A percentile compares a stretch with the other conserved stretches of the same genome.
Evolutionary conservation across 2,888 invertebrate species (phyloP).

Genomic region (Heliothis peltigera): DNA sequence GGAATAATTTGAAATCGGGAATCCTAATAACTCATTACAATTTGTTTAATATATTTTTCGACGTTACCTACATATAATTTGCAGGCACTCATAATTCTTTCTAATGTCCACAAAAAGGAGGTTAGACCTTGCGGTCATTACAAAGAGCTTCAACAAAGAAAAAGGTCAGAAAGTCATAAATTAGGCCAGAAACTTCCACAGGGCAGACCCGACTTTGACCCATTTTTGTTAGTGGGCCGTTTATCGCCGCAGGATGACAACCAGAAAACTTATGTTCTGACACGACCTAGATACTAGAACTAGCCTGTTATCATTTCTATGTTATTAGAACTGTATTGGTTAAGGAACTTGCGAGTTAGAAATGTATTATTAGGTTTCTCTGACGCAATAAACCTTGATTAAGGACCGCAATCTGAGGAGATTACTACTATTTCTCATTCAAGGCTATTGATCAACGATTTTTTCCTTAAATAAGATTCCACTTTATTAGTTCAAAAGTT

Average conservation of each 20-base stretch:
- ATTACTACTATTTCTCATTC: background rate
- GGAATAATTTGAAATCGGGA: too few relatives aligned
- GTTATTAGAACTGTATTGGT: background rate
- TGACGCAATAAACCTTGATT: conserved; percentile 1
- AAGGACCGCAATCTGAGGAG: background rate
- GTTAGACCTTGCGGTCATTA: conserved; percentile 10
- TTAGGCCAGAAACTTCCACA: conserved; percentile 1
- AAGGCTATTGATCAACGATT: background rate
- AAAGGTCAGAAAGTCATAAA: conserved; percentile 19
- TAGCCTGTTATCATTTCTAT: conserved; percentile 3
- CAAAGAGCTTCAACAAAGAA: background rate
- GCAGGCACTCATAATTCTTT: too few relatives aligned
- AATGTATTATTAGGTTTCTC: background rate
- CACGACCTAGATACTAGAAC: conserved; percentile 15
- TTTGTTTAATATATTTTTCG: too few relatives aligned
- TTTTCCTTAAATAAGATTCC: background rate
- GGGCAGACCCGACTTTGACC: conserved; percentile 33
- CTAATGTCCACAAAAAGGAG: background rate
- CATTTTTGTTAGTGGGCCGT: conserved; percentile 24
- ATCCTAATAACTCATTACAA: too few relatives aligned
- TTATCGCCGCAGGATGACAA: conserved; percentile 13
- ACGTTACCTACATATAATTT: too few relatives aligned
- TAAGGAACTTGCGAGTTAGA: background rate
- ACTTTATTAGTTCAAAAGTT: background rate
- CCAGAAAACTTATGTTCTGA: conserved; percentile 13